phyloP scores from a whole-genome alignment of 1,140 invertebrate species.

The Ceratosolen fusciceps region DNA sequence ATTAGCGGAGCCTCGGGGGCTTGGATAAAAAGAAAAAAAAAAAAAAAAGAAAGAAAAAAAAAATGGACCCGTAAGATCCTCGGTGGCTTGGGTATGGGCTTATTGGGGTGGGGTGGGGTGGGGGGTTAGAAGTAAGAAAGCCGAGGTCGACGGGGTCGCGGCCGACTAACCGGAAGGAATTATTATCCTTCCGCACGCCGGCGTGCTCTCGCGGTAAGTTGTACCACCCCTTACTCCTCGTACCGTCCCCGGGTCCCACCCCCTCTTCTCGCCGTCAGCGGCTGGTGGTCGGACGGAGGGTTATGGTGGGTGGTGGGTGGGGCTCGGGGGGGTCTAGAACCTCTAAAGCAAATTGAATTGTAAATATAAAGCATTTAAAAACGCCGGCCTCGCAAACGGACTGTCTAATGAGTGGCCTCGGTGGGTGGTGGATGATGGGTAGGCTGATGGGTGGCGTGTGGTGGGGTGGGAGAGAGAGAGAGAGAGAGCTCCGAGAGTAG shows the following conservation, averaged over 20 bases:
- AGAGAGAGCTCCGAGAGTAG: too few relatives aligned
- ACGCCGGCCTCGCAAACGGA: constrained; percentile 58
- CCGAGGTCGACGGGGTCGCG: constrained; percentile 9
- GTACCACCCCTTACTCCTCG: constrained; percentile 12
- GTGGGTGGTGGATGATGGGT: too few relatives aligned
- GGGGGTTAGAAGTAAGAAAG: background rate
- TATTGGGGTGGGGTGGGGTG: background rate
- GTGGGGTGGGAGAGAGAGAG: background rate
- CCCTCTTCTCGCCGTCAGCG: background rate
- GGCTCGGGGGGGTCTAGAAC: constrained; percentile 32
- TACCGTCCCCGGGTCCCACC: background rate
- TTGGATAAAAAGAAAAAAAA: constrained; percentile 11
- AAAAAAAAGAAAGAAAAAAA: too few relatives aligned
- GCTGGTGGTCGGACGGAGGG: too few relatives aligned
- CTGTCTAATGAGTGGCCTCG: constrained; percentile 58
- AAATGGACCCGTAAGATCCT: too few relatives aligned
- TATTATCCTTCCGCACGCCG: constrained; percentile 48
- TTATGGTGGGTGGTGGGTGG: too few relatives aligned
- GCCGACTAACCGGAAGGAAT: constrained; percentile 51
- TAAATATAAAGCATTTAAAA: constrained; percentile 67
- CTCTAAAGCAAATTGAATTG: constrained; percentile 66
- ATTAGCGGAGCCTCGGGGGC: constrained; percentile 11
- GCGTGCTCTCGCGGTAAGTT: constrained; percentile 14
- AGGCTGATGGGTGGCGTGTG: constrained; percentile 56
- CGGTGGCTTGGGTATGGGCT: too few relatives aligned